Base-by-base conservation (phyloP, 2,888 invertebrate genomes). In the Boloria selene region DNA sequence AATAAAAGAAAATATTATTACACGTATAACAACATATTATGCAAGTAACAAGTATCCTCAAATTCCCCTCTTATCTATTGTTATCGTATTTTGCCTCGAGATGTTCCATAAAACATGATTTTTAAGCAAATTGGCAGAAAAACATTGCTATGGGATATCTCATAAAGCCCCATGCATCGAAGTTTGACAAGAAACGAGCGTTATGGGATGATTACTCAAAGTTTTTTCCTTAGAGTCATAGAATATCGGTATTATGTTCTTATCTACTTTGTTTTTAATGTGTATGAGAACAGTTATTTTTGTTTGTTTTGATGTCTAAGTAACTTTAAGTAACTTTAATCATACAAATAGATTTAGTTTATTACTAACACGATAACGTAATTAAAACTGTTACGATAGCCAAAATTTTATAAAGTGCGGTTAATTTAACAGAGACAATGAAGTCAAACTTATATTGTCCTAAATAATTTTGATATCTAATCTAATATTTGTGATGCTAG, bases 141-240 rank as follows among this genome's bases (percentile, higher is more conserved):
- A 83, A 85, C 80, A 73, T 38, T 38, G 17, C 59, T 47, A 49
- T 52, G 42, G 22, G 13, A 49, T 60, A 26, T 42, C 38, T 18
- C 26, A 26, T 61, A 45, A 53, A 45, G 44, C 77, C 78, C 80
- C 86, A 86, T 89, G 49, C 85, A 79, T 75, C 76, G 77, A 88
- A 90, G 81, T 90, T 91, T 89, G 88, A 88, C 88, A 84, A 86
- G 85, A 84, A 82, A 85, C 83, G 85, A 81, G 83, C 87, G 85
- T 86, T 88, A 88, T 85, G 86, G 80, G 88, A 90, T 90, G 88
- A 83, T 69, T 71, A 82, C 79, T 80, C 73, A 78, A 85, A 84
- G 82, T 70, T 72, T 64, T 66, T 69, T 69, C 74, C 76, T 75
- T 70, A 59, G 50, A 70, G 75, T 71, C 71, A 70, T 56, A 52